phyloP scores from a whole-genome alignment of 1,140 invertebrate genomes.

The Papilio polyxenes region DNA sequence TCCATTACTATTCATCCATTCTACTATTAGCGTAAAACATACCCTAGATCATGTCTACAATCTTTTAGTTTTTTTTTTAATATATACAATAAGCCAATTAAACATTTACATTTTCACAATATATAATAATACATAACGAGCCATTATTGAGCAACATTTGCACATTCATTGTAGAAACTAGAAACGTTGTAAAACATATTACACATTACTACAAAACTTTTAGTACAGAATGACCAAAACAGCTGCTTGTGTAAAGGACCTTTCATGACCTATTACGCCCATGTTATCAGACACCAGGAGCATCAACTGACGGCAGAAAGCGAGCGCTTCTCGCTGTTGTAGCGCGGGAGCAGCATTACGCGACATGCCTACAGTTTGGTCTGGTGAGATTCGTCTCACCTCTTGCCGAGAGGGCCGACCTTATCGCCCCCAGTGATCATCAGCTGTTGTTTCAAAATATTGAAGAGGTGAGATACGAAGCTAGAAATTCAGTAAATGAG shows the following conservation, averaged over 20 bases:
- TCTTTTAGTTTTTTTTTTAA: too few species aligned
- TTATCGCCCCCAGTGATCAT: slow-evolving; percentile 87
- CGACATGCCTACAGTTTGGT: slow-evolving; percentile 87
- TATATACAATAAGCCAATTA: too few species aligned
- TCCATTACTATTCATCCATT: too few species aligned
- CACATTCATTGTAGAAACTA: too few species aligned
- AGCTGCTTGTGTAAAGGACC: background rate
- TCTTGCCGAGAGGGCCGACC: slow-evolving; percentile 85
- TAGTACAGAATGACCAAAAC: too few species aligned
- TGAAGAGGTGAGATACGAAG: slow-evolving; percentile 83
- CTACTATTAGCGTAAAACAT: too few species aligned
- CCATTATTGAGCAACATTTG: too few species aligned
- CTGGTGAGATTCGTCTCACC: slow-evolving; percentile 87
- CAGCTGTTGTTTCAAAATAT: slow-evolving; percentile 90
- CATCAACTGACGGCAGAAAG: slow-evolving; percentile 64
- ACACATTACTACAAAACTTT: too few species aligned
- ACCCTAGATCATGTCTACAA: too few species aligned
- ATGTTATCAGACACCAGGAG: slow-evolving; percentile 61
- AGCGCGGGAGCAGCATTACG: slow-evolving; percentile 86
- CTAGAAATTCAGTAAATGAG: background rate
- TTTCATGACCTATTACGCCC: background rate
- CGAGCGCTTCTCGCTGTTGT: slow-evolving; percentile 74
- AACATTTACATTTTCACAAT: too few species aligned
- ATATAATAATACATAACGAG: too few species aligned
- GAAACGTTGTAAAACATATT: too few species aligned